These are phyloP conservation scores for Sigmodon hispidus DNA, from an alignment of 2,113 vertebrate species.

Conservation along the genomic window DNA sequence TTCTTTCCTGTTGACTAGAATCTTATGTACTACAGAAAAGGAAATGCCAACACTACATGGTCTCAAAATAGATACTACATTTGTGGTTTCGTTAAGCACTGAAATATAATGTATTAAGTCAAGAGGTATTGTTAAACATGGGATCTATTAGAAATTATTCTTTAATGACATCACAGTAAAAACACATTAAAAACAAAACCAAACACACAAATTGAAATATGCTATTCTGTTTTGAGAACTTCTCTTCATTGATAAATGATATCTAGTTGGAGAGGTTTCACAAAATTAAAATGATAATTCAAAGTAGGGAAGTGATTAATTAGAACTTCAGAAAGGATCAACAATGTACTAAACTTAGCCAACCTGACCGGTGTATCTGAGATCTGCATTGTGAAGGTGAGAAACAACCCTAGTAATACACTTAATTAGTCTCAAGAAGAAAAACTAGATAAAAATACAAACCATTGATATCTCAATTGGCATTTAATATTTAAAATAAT, in stretches of 20 bases:
- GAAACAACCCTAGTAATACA: background rate
- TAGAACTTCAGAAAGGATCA: background rate
- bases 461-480: background rate
- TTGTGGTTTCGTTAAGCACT: slow-evolving; percentile 20
- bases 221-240: background rate
- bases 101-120: background rate
- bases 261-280: background rate
- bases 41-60: slow-evolving; percentile 19
- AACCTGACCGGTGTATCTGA: background rate
- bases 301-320: background rate
- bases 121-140: background rate
- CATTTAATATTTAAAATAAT: background rate
- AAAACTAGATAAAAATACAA: slow-evolving; percentile 18
- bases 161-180: slow-evolving; percentile 28
- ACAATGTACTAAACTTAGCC: too few species aligned
- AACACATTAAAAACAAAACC: background rate
- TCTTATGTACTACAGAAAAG: background rate
- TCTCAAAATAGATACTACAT: background rate
- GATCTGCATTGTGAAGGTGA: background rate
- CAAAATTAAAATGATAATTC: background rate
- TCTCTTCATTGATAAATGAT: background rate
- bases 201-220: background rate
- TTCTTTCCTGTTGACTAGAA: background rate
- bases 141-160: background rate
- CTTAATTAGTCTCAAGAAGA: background rate